Conservation (phyloP, 1,140 invertebrate genomes). For the Acromyrmex charruanus region DNA sequence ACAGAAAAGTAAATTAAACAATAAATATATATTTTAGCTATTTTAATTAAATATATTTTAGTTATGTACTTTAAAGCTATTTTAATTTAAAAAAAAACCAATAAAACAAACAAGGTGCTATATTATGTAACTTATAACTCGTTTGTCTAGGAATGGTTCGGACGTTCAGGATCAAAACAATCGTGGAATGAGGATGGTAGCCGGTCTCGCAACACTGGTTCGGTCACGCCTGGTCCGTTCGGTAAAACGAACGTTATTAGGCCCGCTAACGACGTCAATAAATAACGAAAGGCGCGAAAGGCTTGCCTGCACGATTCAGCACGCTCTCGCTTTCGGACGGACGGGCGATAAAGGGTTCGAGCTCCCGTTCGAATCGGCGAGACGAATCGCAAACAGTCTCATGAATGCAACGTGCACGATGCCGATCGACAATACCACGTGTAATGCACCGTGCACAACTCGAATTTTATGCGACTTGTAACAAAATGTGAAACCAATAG, state of each 20-base stretch:
- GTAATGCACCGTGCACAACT: conserved; percentile 2
- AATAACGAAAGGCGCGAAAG: conserved; percentile 83
- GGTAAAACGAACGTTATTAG: conserved; percentile 76
- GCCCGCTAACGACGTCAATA: conserved; percentile 81
- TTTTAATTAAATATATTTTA: background rate
- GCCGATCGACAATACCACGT: conserved; percentile 13
- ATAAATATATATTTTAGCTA: background rate
- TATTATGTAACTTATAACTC: conserved; percentile 24
- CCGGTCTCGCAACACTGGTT: conserved; percentile 30
- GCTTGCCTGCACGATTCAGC: conserved; percentile 76
- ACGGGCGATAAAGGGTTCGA: conserved; percentile 81
- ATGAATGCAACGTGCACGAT: conserved; percentile 77
- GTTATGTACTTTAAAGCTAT: background rate
- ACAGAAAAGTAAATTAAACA: background rate
- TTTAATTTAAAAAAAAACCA: background rate
- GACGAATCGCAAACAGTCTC: conserved; percentile 80
- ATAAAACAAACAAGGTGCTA: background rate
- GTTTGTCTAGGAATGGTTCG: background rate
- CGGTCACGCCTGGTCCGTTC: conserved; percentile 79
- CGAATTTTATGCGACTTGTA: conserved; percentile 38
- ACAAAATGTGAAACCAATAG: conserved; percentile 26
- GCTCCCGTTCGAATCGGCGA: conserved; percentile 77
- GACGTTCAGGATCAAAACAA: background rate
- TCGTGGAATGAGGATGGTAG: conserved; percentile 14
- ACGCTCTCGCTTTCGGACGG: conserved; percentile 80